These are phyloP conservation scores for Lycia hirtaria DNA, from an alignment of 2,888 invertebrate genomes.

Conservation along the genomic window DNA sequence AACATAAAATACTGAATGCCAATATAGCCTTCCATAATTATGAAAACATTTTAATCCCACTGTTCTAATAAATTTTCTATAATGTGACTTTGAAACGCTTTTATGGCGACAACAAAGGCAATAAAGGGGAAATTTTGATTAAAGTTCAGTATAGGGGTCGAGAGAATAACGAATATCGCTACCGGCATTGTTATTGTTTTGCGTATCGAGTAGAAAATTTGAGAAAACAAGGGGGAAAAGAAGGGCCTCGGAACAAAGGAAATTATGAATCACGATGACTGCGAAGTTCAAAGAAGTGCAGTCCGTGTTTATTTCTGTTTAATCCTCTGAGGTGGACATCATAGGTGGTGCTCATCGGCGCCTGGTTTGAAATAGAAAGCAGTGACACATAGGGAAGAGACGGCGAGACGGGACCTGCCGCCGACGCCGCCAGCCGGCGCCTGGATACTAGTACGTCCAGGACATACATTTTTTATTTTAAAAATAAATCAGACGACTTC, in stretches of 20 bases:
- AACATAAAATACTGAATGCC: not conserved
- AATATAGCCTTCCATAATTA: not conserved
- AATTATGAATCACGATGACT: slow-evolving; percentile 36
- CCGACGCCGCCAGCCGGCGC: slow-evolving; percentile 48
- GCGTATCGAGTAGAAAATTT: slow-evolving; percentile 16
- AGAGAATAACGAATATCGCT: slow-evolving; percentile 14
- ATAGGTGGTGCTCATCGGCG: slow-evolving; percentile 63
- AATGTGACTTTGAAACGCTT: slow-evolving; percentile 47
- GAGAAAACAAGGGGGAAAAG: slow-evolving; percentile 9
- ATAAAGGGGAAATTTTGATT: slow-evolving; percentile 21
- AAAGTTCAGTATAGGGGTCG: slow-evolving; percentile 23
- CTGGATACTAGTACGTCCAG: slow-evolving; percentile 38
- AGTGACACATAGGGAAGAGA: slow-evolving; percentile 68
- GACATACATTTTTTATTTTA: slow-evolving; percentile 36
- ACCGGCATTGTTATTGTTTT: slow-evolving; percentile 26
- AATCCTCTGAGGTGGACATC: slow-evolving; percentile 50
- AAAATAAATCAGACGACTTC: slow-evolving; percentile 35
- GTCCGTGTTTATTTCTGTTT: slow-evolving; percentile 42
- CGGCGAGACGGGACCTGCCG: slow-evolving; percentile 56
- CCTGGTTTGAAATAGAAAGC: slow-evolving; percentile 75
- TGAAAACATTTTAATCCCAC: not conserved
- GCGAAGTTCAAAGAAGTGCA: slow-evolving; percentile 36
- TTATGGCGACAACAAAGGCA: slow-evolving; percentile 37
- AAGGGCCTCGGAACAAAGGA: slow-evolving; percentile 30
- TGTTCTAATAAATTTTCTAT: slow-evolving; percentile 43